A percentile compares a stretch with the other conserved stretches of the same genome.
phyloP scores from a whole-genome alignment of 2,888 invertebrate species.

The Trichogramma dendrolimi region DNA sequence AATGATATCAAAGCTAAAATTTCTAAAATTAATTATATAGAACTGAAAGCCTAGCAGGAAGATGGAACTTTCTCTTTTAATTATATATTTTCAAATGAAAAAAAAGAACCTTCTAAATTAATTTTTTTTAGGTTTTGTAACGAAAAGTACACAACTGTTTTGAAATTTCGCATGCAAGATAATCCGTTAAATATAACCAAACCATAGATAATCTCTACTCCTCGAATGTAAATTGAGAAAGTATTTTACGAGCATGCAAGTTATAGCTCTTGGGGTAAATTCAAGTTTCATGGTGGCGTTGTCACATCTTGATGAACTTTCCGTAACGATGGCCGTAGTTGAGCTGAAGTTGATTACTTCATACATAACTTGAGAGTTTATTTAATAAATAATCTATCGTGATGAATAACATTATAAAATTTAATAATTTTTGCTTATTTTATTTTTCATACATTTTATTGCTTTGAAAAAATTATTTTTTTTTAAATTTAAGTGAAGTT shows the following conservation, averaged over 20 bases:
- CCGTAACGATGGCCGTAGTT: conserved; percentile 48
- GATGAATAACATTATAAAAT: not conserved
- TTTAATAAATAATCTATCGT: not conserved
- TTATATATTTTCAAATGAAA: too few relatives aligned
- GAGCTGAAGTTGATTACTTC: not conserved
- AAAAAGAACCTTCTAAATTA: too few relatives aligned
- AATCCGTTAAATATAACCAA: not conserved
- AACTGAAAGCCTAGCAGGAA: too few relatives aligned
- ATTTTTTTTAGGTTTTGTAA: too few relatives aligned
- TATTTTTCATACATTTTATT: not conserved
- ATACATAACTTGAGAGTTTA: not conserved
- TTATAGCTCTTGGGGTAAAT: conserved; percentile 8
- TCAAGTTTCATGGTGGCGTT: conserved; percentile 51
- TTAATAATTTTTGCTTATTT: not conserved
- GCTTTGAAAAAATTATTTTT: not conserved
- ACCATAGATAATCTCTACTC: conserved; percentile 18
- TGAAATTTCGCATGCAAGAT: not conserved
- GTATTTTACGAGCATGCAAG: conserved; percentile 50
- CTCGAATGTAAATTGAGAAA: conserved; percentile 53
- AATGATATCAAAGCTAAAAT: too few relatives aligned
- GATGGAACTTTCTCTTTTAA: too few relatives aligned
- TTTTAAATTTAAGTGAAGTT: not conserved
- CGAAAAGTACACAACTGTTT: not conserved
- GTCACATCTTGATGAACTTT: conserved; percentile 53
- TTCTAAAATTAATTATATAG: too few relatives aligned